Evolutionary conservation across 2,113 vertebrate genomes (phyloP), one percentile per base, ranked within the genome.

Genomic region (Bathybates hornii): DNA sequence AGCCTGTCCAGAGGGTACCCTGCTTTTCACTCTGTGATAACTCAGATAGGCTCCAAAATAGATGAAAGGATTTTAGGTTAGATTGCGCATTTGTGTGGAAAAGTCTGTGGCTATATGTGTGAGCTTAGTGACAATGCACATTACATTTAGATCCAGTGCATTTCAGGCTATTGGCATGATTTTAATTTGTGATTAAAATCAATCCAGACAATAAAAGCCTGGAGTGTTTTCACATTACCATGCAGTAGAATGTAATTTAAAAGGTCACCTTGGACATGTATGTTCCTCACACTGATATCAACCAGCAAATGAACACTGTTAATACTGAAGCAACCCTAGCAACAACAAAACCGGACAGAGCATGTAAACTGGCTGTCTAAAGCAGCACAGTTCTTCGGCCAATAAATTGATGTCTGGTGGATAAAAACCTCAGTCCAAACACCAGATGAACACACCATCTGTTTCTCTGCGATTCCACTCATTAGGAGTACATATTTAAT

Each of bases 391-490:
- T 87, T 92, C 82, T 90, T 3, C 13, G 29, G 91, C 89, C 90
- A 90, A 90, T 53, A 91, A 92, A 86, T 73, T 88, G 89, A 93
- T 91, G 93, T 82, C 56, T 89, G 87, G 82, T 90, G 89, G 93
- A 92, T 91, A 85, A 92, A 82, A 88, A 82, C n/a, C 32, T 27
- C 1, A 57, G 68, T 89, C 91, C 87, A 91, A 93, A 88, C 89
- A 92, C 80, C 91, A 93, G 90, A 90, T 93, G 89, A 93, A 91
- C 86, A 87, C 83, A 90, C 94, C 92, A 95, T 95, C 94, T 95
- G 94, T 91, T 93, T 93, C 88, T 53, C 81, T 85, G 88, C 45
- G 6, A 87, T 90, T 71, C 89, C 50, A 21, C 79, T 92, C 93
- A 91, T 91, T 82, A 89, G 88, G 84, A 86, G 91, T 73, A 90